These are phyloP conservation scores for Bellardia bayeri DNA, from an alignment of 2,888 invertebrate species.

Conservation along the genomic window DNA sequence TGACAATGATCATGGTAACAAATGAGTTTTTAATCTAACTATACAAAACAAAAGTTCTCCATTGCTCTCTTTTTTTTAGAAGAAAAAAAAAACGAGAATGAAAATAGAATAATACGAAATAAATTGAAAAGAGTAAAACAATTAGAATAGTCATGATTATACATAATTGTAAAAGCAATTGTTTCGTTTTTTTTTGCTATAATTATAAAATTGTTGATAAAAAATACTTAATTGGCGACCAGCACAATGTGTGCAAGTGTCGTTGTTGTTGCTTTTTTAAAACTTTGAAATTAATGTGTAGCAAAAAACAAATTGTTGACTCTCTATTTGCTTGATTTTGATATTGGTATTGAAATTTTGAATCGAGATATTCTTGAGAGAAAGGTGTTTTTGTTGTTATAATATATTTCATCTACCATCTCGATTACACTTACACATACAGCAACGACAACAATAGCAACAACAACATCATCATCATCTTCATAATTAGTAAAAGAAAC, in stretches of 20 bases:
- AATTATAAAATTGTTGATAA: slow-evolving; percentile 34
- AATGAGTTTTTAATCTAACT: slow-evolving; percentile 55
- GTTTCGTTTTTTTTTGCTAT: slow-evolving; percentile 6
- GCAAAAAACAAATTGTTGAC: no score
- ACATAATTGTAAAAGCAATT: slow-evolving; percentile 39
- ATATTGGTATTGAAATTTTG: slow-evolving; percentile 12
- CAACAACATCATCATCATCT: neutral
- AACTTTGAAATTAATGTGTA: neutral
- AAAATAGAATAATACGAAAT: neutral
- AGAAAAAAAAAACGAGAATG: neutral
- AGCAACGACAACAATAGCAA: neutral
- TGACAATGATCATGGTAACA: slow-evolving; percentile 74
- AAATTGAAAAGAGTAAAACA: slow-evolving; percentile 22
- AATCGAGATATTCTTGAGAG: slow-evolving; percentile 50
- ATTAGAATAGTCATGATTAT: slow-evolving; percentile 6
- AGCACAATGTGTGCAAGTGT: neutral
- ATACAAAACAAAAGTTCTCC: slow-evolving; percentile 32
- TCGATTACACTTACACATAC: neutral
- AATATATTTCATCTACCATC: slow-evolving; percentile 15
- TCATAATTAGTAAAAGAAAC: slow-evolving; percentile 56
- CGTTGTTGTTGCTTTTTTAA: neutral
- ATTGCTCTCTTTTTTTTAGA: slow-evolving; percentile 16
- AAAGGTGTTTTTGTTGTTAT: slow-evolving; percentile 51
- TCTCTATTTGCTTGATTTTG: slow-evolving; percentile 4
- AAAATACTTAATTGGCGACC: slow-evolving; percentile 8